These are phyloP conservation scores for Dryococelus australis DNA, from an alignment of 2,888 invertebrate species.

Conservation along the genomic window DNA sequence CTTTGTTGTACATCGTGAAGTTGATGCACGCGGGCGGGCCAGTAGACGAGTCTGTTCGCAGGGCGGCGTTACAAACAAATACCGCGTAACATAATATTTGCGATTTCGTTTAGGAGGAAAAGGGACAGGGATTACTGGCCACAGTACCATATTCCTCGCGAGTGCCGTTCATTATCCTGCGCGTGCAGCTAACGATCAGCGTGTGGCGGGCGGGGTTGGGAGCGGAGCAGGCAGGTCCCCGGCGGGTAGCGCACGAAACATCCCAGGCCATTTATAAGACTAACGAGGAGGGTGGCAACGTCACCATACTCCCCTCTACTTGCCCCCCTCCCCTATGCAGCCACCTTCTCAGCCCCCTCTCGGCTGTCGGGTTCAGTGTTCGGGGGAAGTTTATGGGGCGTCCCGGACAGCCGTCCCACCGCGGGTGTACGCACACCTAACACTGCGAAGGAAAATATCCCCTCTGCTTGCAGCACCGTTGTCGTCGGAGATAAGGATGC, in stretches of 20 bases:
- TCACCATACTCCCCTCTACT: background rate
- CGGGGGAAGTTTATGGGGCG: background rate
- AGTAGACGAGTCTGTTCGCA: too few relatives aligned
- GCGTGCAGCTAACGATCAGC: background rate
- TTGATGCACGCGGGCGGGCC: too few relatives aligned
- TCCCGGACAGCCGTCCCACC: background rate
- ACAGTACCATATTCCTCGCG: background rate
- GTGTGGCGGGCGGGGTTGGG: background rate
- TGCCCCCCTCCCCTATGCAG: background rate
- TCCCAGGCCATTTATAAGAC: constrained; percentile 3
- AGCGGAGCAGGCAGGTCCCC: background rate
- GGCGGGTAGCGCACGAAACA: constrained; percentile 10
- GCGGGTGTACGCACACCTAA: background rate
- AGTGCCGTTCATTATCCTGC: background rate
- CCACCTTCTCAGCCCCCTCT: background rate
- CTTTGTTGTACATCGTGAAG: too few relatives aligned
- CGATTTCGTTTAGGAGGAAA: too few relatives aligned
- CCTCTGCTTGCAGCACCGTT: background rate
- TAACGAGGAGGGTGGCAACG: constrained; percentile 10
- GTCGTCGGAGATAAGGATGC: background rate
- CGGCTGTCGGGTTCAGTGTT: background rate
- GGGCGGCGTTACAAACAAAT: too few relatives aligned
- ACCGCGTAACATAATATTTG: too few relatives aligned
- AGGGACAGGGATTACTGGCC: background rate
- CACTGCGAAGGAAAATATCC: background rate